A percentile compares a stretch with the other conserved stretches of the same genome.
phyloP scores from a whole-genome alignment of 1,140 invertebrate species.

The Drosophila nebulosa region DNA sequence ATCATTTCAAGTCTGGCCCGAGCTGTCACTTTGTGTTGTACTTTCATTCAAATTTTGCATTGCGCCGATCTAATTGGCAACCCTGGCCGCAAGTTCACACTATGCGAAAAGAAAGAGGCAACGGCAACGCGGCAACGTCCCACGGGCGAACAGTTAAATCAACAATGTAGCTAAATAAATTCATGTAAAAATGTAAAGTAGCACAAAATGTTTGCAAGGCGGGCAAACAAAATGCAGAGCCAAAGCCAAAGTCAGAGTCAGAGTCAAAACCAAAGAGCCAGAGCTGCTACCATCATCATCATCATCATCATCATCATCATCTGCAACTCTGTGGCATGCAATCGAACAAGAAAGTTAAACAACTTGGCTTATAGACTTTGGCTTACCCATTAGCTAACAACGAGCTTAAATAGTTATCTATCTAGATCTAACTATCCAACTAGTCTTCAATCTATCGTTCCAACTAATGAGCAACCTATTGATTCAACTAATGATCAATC shows the following conservation, averaged over 20 bases:
- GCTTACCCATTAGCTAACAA: not conserved
- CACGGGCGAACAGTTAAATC: not conserved
- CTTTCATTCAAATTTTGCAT: slow-evolving; percentile 75
- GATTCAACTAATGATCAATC: no score
- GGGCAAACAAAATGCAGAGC: slow-evolving; percentile 32
- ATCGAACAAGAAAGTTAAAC: not conserved
- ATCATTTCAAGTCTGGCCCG: not conserved
- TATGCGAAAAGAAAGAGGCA: slow-evolving; percentile 48
- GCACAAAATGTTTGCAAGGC: slow-evolving; percentile 51
- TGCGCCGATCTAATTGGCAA: slow-evolving; percentile 28
- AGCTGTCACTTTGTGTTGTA: slow-evolving; percentile 16
- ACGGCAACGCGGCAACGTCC: not conserved
- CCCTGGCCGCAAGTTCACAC: slow-evolving; percentile 16
- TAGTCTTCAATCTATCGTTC: no score
- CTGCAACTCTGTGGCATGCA: slow-evolving; percentile 1
- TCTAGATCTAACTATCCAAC: no score
- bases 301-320: not conserved
- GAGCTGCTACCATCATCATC: not conserved
- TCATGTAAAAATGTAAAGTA: slow-evolving; percentile 49
- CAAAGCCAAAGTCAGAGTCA: not conserved
- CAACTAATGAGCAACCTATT: no score
- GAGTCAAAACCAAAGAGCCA: no score
- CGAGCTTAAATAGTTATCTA: no score
- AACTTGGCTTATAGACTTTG: not conserved
- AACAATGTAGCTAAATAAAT: slow-evolving; percentile 25